Evolutionary conservation across 2,888 invertebrate species (phyloP), one percentile per base, ranked within the genome.

Genomic region (Platynereis dumerilii): DNA sequence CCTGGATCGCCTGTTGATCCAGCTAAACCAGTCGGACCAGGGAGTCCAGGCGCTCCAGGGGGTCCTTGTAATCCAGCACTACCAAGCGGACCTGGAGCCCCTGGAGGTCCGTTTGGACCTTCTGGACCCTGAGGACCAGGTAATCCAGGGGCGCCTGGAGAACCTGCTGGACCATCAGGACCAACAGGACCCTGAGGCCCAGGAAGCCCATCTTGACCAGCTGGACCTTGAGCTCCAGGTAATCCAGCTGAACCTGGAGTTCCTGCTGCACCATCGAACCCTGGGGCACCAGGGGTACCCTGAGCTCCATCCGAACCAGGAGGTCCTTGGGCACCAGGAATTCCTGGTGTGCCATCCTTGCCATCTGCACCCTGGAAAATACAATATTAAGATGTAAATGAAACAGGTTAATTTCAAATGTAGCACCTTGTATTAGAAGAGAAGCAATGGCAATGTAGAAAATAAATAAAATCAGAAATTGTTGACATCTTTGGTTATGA

Each of bases 181-280:
- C 73, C 74, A 24, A 39, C 34, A n/a, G 65, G 59, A 15, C 72
- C 74, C 15, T 45, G 53, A 24, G 45, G 39, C 24, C 72, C 72
- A 20, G 29, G 55, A 34, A 15, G 29, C 27, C 72, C 72, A n/a
- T 26, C 48, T 39, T 26, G 24, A 22, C 69, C 71, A 58, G 61
- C 52, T 5, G 60, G 44, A n/a, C 71, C 71, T 27, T 58, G 29
- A 63, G 65, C 66, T 39, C 67, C 60, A 17, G 58, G 34, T 57
- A 34, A 22, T 44, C 69, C 69, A 28, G n/a, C 44, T 42, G 62
- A 29, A 26, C 72, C 72, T 20, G 20, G 7, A 45, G 22, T 17
- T 20, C 68, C 68, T 22, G 28, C 24, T 24, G 69, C 54, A 55
- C 68, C 68, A n/a, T 64, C 34, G n/a, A 56, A 34, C 44, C 67